Percentiles rank a stretch among this genome's conserved stretches.
Evolutionary conservation across 2,888 invertebrate genomes (phyloP).

Genomic region (Geotrupes spiniger): DNA sequence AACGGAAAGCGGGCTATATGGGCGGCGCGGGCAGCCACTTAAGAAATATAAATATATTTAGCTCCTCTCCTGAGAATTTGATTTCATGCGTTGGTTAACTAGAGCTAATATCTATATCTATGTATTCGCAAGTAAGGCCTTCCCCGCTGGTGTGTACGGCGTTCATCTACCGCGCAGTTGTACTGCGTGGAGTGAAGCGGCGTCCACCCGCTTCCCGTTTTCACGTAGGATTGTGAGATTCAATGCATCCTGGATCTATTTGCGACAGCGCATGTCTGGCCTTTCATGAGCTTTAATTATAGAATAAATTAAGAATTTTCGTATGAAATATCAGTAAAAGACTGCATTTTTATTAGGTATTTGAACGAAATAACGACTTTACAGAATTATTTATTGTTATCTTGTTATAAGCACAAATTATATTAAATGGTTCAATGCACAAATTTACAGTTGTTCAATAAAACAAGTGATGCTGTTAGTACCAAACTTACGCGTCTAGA

Average conservation of each 20-base stretch:
- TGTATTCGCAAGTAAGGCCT: too few species aligned
- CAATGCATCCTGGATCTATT: constrained; percentile 30
- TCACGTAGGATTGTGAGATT: not conserved
- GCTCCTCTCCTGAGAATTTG: too few species aligned
- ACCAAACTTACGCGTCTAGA: too few species aligned
- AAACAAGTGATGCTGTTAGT: not conserved
- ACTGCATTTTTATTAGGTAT: constrained; percentile 6
- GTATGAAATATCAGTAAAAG: constrained; percentile 7
- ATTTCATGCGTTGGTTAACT: too few species aligned
- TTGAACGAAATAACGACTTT: not conserved
- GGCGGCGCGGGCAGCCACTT: too few species aligned
- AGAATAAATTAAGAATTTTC: constrained; percentile 14
- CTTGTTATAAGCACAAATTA: constrained; percentile 11
- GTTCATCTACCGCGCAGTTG: too few species aligned
- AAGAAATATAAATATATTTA: too few species aligned
- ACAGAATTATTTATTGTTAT: constrained; percentile 16
- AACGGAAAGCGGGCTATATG: too few species aligned
- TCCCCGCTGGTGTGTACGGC: too few species aligned
- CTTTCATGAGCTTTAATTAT: constrained; percentile 33
- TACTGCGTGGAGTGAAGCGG: too few species aligned
- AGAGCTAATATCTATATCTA: too few species aligned
- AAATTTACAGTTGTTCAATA: not conserved
- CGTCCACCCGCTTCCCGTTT: too few species aligned
- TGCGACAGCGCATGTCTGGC: constrained; percentile 26
- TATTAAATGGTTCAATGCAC: constrained; percentile 10